phyloP scores from a whole-genome alignment of 1,140 invertebrate genomes.

The Dendroctonus ponderosae region DNA sequence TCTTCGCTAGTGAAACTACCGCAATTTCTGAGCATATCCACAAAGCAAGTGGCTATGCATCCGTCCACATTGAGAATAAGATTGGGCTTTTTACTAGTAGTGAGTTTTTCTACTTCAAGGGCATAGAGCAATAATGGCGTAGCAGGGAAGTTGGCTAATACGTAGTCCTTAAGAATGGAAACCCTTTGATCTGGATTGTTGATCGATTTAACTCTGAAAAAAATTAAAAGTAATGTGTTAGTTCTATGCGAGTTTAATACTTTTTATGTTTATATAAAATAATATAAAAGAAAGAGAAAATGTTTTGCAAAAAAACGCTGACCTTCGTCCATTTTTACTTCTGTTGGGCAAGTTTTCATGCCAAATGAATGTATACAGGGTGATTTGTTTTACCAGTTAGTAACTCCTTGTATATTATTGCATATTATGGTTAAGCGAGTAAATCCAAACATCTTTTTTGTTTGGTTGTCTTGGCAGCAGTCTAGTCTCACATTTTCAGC shows the following conservation, averaged over 20 bases:
- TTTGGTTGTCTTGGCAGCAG: no score
- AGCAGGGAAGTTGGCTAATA: slow-evolving; percentile 87
- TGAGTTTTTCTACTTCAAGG: slow-evolving; percentile 97
- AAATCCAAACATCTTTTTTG: no score
- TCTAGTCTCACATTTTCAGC: no score
- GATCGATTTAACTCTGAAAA: slow-evolving; percentile 86
- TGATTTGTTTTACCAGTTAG: no score
- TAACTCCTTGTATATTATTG: no score
- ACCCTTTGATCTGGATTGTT: slow-evolving; percentile 99
- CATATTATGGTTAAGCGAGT: no score
- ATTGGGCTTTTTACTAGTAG: slow-evolving; percentile 99
- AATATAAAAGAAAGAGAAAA: slow-evolving; percentile 5
- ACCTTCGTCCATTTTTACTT: no score
- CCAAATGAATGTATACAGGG: no score
- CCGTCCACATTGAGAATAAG: slow-evolving; percentile 99
- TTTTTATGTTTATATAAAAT: background rate
- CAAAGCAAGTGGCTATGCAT: slow-evolving; percentile 94
- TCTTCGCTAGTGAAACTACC: slow-evolving; percentile 96
- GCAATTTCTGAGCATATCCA: slow-evolving; percentile 91
- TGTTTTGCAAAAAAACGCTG: no score
- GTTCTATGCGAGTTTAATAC: background rate
- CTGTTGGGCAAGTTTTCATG: no score
- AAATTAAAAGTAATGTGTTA: background rate
- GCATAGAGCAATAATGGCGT: slow-evolving; percentile 94
- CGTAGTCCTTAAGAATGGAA: slow-evolving; percentile 95